Evolutionary conservation across 2,888 invertebrate genomes (phyloP).

Genomic region (Habrosyne pyritoides): DNA sequence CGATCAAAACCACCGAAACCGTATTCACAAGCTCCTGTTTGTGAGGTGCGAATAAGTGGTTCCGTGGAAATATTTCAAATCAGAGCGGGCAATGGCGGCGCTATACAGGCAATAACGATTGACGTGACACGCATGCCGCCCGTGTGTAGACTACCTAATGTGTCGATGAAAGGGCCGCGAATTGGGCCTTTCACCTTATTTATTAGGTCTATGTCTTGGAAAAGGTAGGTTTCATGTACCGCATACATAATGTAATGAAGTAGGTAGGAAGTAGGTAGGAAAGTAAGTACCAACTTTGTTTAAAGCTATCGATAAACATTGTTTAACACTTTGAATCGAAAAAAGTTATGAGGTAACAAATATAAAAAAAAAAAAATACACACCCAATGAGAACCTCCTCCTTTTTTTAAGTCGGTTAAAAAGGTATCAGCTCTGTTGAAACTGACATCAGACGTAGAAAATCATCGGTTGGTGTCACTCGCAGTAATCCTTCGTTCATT

Average conservation of each 20-base stretch:
- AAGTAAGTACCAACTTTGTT: background rate
- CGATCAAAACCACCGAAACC: slow-evolving; percentile 52
- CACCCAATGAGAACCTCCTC: too few species aligned
- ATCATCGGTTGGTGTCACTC: too few species aligned
- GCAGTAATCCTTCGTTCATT: too few species aligned
- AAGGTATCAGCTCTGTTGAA: too few species aligned
- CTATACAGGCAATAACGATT: slow-evolving; percentile 76
- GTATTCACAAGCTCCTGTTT: slow-evolving; percentile 47
- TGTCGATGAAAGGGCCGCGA: slow-evolving; percentile 58
- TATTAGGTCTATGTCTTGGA: slow-evolving; percentile 62
- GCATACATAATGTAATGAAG: slow-evolving; percentile 33
- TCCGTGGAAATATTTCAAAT: slow-evolving; percentile 83
- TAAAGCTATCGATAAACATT: background rate
- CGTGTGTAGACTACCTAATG: slow-evolving; percentile 76
- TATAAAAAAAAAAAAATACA: too few species aligned
- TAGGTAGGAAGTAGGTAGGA: background rate
- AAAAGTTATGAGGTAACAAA: too few species aligned
- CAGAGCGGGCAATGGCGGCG: slow-evolving; percentile 66
- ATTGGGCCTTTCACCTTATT: slow-evolving; percentile 67
- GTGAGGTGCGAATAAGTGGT: slow-evolving; percentile 79
- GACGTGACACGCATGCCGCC: slow-evolving; percentile 74
- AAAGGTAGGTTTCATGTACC: slow-evolving; percentile 40
- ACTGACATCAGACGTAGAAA: too few species aligned
- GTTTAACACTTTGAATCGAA: background rate
- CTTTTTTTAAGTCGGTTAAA: too few species aligned